phyloP scores from a whole-genome alignment of 2,888 invertebrate species.

The Colostygia pectinataria region DNA sequence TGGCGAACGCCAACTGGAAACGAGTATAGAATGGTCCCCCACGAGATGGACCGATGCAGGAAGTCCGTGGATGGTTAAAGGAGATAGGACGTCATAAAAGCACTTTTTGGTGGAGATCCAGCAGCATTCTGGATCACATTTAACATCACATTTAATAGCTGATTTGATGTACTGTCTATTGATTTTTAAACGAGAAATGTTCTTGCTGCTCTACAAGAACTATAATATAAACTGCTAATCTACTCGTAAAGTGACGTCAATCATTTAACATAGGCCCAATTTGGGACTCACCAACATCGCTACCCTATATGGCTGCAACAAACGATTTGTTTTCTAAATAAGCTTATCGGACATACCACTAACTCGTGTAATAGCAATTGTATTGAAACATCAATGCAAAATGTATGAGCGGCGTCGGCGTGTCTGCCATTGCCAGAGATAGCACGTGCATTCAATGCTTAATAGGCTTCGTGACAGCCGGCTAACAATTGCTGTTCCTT shows the following conservation, averaged over 20 bases:
- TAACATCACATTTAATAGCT: too few relatives aligned
- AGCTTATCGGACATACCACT: constrained; percentile 29
- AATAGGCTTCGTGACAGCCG: constrained; percentile 22
- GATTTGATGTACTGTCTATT: too few relatives aligned
- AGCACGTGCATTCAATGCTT: constrained; percentile 36
- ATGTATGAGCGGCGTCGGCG: constrained; percentile 35
- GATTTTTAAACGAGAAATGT: too few relatives aligned
- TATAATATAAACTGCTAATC: too few relatives aligned
- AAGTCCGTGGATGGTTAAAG: too few relatives aligned
- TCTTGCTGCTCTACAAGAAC: too few relatives aligned
- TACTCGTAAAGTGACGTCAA: constrained; percentile 3
- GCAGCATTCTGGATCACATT: too few relatives aligned
- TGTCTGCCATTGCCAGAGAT: constrained; percentile 36
- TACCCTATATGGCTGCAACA: constrained; percentile 22
- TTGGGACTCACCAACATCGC: constrained; percentile 13
- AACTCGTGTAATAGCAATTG: constrained; percentile 23
- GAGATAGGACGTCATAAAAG: too few relatives aligned
- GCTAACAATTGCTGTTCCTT: constrained; percentile 13
- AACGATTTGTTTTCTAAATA: constrained; percentile 26
- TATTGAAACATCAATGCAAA: constrained; percentile 25
- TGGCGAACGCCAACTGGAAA: too few relatives aligned
- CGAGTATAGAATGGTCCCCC: too few relatives aligned
- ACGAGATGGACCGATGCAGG: too few relatives aligned
- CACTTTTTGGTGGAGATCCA: too few relatives aligned
- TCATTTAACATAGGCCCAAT: background rate